A percentile compares a stretch with the other conserved stretches of the same genome.
These are phyloP conservation scores for Orthonevra nobilis DNA, from an alignment of 2,888 invertebrate species.

Conservation along the genomic window DNA sequence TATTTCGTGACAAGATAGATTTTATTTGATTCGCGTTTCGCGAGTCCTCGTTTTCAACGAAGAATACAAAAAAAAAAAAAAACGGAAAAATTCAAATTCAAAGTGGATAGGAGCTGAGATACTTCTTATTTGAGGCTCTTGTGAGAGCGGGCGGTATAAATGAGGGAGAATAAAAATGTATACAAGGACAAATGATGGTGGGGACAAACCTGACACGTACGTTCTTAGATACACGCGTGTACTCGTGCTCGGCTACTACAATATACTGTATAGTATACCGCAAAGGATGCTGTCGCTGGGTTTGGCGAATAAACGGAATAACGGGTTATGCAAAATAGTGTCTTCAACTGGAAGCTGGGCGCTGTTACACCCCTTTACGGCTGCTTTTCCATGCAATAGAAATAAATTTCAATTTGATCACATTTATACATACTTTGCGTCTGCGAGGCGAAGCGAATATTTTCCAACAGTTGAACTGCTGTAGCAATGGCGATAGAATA, in stretches of 20 bases:
- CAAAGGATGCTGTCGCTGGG: constrained; percentile 28
- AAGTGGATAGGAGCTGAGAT: constrained; percentile 1
- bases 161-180: constrained; percentile 35
- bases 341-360: no score
- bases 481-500: constrained; percentile 21
- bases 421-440: constrained; percentile 61
- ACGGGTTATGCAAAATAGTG: constrained; percentile 69
- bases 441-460: constrained; percentile 47
- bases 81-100: constrained; percentile 11
- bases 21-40: constrained; percentile 65
- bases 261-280: not conserved
- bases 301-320: constrained; percentile 63
- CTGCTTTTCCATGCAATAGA: constrained; percentile 23
- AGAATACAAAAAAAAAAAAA: not conserved
- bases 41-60: constrained; percentile 37
- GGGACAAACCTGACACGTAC: constrained; percentile 46
- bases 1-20: constrained; percentile 67
- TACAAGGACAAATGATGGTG: constrained; percentile 54
- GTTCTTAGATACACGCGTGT: no score
- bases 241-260: not conserved
- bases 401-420: constrained; percentile 69
- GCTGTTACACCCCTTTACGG: not conserved
- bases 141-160: not conserved
- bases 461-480: constrained; percentile 50
- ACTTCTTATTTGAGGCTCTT: constrained; percentile 9